Percentiles rank a stretch among this genome's conserved stretches.
These are phyloP conservation scores for Zootoca vivipara DNA, from an alignment of 2,113 vertebrate species.

Conservation along the genomic window DNA sequence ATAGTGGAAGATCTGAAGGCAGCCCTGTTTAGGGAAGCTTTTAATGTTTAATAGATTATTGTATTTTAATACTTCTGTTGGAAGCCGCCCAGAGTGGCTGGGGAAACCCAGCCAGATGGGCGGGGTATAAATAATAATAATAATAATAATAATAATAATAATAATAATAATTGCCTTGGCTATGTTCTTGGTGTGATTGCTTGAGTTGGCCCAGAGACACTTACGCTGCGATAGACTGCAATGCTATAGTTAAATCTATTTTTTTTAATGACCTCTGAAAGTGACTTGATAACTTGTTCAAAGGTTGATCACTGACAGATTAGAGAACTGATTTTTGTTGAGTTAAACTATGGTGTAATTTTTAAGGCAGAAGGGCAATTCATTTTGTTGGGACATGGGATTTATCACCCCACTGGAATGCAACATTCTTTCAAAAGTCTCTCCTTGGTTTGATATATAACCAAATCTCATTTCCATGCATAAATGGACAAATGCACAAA, in stretches of 20 bases:
- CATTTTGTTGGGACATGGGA: background rate
- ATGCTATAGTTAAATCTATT: background rate
- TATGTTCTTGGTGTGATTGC: background rate
- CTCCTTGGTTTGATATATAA: background rate
- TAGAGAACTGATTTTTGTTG: background rate
- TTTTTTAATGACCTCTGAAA: background rate
- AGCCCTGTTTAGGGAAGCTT: too few species aligned
- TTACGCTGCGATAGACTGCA: background rate
- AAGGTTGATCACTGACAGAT: background rate
- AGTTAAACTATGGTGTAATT: background rate
- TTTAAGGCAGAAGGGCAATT: background rate
- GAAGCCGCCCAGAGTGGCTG: too few species aligned
- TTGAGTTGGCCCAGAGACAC: background rate
- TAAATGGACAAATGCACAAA: background rate
- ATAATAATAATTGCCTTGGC: too few species aligned
- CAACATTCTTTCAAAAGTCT: background rate
- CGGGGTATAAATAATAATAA: too few species aligned
- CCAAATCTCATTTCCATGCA: background rate
- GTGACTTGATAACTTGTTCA: background rate
- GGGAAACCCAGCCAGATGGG: too few species aligned
- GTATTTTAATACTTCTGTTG: too few species aligned
- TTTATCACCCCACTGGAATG: background rate
- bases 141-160: too few species aligned
- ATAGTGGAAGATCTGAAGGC: background rate
- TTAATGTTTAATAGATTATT: too few species aligned